Base-by-base conservation (phyloP, 1,140 invertebrate species). In the Aphidius ervi region DNA sequence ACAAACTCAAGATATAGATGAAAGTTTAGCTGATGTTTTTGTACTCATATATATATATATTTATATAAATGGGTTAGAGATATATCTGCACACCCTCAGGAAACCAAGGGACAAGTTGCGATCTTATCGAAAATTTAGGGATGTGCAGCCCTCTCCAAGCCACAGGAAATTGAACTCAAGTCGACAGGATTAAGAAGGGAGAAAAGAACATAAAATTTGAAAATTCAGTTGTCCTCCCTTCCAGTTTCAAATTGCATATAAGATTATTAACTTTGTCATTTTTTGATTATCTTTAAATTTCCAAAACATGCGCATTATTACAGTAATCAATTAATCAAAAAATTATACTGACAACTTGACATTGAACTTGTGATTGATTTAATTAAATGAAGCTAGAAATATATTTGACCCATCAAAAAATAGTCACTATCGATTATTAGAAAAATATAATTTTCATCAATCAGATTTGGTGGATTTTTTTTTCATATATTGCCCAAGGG, bases 51-150 rank as follows among this genome's bases (percentile, higher is more conserved):
- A 16, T 1, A 16, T 16, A 16, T 16, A 16, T 16, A 16, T 16
- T 16, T 41, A 39, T 37, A 54, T 37, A n/a, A 54, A 40, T 40
- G 52, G 52, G 41, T 54, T 54, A 54, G 10, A n/a, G 10, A 9
- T 4, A 39, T 40, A 6, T 40, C 40, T 7, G 7, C n/a, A 9
- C 6, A 39, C 50, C 52, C 59, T 9, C 64, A 67, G 70, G 69
- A 68, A 74, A 70, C 65, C 66, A 60, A 55, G 69, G 67, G 69
- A 73, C 67, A 70, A 72, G 68, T 70, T 73, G 68, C 50, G 70
- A 73, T 75, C 56, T 68, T 73, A 73, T 73, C 72, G 65, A 67
- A 67, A 74, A 72, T 73, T 72, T 70, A 70, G 71, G 68, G 70
- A 67, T 59, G 57, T 54, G 65, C 59, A 63, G 50, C 63, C 61